These are phyloP conservation scores for Tipula helvola DNA, from an alignment of 2,888 invertebrate genomes.

Conservation along the genomic window DNA sequence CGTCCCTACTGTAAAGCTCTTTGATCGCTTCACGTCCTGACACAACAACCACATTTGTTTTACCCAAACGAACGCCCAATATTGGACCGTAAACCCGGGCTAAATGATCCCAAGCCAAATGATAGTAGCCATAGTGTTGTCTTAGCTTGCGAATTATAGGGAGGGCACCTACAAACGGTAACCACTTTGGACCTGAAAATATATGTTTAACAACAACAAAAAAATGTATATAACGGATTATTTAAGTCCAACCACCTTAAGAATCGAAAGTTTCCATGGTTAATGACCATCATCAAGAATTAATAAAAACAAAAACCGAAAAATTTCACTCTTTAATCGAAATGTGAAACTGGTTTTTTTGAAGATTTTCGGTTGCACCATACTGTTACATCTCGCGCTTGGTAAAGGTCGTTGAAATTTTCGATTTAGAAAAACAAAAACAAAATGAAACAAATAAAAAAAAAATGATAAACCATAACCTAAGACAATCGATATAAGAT, in stretches of 20 bases:
- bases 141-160: conserved; percentile 29
- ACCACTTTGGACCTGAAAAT: conserved; percentile 41
- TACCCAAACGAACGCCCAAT: conserved; percentile 52
- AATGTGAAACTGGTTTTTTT: neutral
- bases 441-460: neutral
- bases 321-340: neutral
- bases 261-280: neutral
- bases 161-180: conserved; percentile 43
- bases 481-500: neutral
- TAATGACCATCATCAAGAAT: neutral
- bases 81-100: conserved; percentile 47
- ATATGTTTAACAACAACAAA: neutral
- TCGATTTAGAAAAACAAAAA: neutral
- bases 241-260: neutral
- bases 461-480: neutral
- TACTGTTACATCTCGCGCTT: neutral
- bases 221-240: neutral
- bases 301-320: neutral
- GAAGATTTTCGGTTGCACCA: neutral
- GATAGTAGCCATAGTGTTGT: conserved; percentile 34
- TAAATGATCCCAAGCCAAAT: conserved; percentile 47
- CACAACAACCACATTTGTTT: conserved; percentile 46
- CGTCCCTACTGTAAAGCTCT: conserved; percentile 46
- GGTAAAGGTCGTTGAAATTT: neutral
- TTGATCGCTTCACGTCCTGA: conserved; percentile 48